Conservation (phyloP, 2,113 vertebrate genomes). For the Gobio gobio region DNA sequence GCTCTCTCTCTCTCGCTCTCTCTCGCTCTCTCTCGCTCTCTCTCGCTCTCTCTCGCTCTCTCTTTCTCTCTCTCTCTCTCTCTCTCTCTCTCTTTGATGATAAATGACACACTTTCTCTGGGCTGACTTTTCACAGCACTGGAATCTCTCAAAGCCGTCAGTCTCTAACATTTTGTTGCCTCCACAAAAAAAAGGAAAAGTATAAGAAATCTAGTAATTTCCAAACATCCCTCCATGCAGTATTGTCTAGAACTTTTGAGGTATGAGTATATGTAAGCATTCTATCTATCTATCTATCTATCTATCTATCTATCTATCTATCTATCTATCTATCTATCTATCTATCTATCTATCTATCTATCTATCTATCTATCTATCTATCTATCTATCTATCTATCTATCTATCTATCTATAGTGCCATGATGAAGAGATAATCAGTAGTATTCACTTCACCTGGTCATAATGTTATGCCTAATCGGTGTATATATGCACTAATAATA, state of each 20-base stretch:
- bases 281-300: background rate
- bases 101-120: conserved; percentile 74
- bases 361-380: too few relatives aligned
- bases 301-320: too few relatives aligned
- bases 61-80: background rate
- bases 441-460: too few relatives aligned
- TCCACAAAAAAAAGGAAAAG: conserved; percentile 68
- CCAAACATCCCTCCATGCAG: conserved; percentile 3
- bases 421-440: too few relatives aligned
- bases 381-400: too few relatives aligned
- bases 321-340: too few relatives aligned
- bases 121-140: conserved; percentile 65
- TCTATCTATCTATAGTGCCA: too few relatives aligned
- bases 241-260: background rate
- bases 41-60: conserved; percentile 1
- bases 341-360: too few relatives aligned
- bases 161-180: conserved; percentile 71
- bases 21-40: conserved; percentile 4
- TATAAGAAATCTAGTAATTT: conserved; percentile 38
- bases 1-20: conserved; percentile 3
- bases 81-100: conserved; percentile 57
- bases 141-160: conserved; percentile 67
- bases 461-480: too few relatives aligned
- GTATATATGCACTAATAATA: too few relatives aligned
- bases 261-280: background rate